Evolutionary conservation across 2,113 vertebrate species (phyloP).

Genomic region (Machaerirhynchus nigripectus): DNA sequence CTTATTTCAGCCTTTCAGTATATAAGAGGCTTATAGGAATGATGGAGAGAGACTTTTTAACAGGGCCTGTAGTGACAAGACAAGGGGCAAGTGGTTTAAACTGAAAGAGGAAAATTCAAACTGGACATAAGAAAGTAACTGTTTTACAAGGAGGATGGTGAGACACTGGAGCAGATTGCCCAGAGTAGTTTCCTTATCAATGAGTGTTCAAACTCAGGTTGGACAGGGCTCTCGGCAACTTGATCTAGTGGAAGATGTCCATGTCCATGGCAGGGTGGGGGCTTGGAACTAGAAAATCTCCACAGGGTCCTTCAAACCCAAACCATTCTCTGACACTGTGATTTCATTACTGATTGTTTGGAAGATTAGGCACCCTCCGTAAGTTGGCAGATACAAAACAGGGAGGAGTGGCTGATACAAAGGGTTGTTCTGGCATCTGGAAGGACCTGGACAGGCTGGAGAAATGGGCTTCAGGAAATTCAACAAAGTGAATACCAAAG

Average conservation of each 20-base stretch:
- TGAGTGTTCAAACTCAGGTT: not conserved
- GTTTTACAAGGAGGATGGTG: not conserved
- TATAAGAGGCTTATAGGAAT: not conserved
- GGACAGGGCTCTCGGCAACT: not conserved
- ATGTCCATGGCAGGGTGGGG: rapidly evolving
- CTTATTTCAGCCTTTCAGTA: not conserved
- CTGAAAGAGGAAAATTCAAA: not conserved
- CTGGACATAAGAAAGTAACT: not conserved
- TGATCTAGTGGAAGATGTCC: not conserved
- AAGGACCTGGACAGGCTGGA: not conserved
- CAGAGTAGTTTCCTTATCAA: not conserved
- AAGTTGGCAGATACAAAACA: not conserved
- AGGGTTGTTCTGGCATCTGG: not conserved
- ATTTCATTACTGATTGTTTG: not conserved
- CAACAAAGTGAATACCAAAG: not conserved
- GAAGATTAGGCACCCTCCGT: not conserved
- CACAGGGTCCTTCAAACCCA: not conserved
- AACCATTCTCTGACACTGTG: not conserved
- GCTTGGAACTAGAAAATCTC: not conserved
- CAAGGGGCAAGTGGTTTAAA: not conserved
- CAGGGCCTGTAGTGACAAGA: not conserved
- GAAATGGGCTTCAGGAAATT: not conserved
- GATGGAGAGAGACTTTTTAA: not conserved
- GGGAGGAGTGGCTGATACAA: not conserved
- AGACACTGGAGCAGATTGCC: not conserved